phyloP scores from a whole-genome alignment of 2,888 invertebrate species.

The Parnassius apollo region DNA sequence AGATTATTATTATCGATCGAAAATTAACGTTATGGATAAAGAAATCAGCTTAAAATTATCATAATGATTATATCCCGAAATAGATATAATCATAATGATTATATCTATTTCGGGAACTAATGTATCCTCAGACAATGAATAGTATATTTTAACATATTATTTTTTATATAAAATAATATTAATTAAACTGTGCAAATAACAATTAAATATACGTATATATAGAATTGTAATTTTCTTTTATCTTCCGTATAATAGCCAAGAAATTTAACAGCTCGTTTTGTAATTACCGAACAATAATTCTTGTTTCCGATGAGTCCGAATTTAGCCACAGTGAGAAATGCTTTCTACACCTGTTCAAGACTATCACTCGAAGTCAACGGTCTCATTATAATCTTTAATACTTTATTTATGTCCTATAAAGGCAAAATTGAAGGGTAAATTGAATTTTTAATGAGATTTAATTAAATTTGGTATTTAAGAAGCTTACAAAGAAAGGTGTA shows the following conservation, averaged over 20 bases:
- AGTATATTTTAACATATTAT: too few relatives aligned
- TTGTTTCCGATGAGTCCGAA: slow-evolving; percentile 23
- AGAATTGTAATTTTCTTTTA: slow-evolving; percentile 8
- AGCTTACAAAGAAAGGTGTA: background rate
- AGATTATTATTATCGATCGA: too few relatives aligned
- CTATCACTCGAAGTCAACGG: slow-evolving; percentile 13
- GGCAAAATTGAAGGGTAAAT: background rate
- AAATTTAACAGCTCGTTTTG: slow-evolving; percentile 22
- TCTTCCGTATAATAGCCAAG: slow-evolving; percentile 14
- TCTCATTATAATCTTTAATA: slow-evolving; percentile 19
- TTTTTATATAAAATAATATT: background rate
- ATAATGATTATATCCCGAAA: too few relatives aligned
- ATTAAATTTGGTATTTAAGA: slow-evolving; percentile 1
- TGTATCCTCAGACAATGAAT: too few relatives aligned
- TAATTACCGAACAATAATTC: slow-evolving; percentile 28
- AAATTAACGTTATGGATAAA: too few relatives aligned
- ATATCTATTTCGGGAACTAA: too few relatives aligned
- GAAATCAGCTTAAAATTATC: too few relatives aligned
- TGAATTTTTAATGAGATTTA: slow-evolving; percentile 4
- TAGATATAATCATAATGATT: too few relatives aligned
- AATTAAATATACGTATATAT: background rate
- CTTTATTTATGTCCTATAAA: slow-evolving; percentile 10
- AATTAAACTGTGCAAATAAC: background rate
- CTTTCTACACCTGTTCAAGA: slow-evolving; percentile 23
- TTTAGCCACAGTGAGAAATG: slow-evolving; percentile 26